phyloP scores from a whole-genome alignment of 2,797 vertebrate species.

The Lacerta bilineata region DNA sequence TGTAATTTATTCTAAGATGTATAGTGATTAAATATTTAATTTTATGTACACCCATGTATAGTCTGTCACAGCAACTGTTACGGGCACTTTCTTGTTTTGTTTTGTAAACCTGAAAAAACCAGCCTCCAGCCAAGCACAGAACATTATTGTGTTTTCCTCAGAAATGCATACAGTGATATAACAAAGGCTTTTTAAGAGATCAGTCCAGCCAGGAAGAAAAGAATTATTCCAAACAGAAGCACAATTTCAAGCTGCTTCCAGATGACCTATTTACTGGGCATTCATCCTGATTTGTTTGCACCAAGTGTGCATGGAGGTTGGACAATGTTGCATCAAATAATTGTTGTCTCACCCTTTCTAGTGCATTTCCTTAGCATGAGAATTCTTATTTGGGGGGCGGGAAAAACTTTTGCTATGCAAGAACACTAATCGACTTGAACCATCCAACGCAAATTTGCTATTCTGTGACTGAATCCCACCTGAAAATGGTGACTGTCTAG shows the following conservation, averaged over 20 bases:
- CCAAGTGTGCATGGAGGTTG: no score
- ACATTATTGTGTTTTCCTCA: not conserved
- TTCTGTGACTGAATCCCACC: no score
- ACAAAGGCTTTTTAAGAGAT: conserved; percentile 1
- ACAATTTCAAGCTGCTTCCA: not conserved
- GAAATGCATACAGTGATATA: not conserved
- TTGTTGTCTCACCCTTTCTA: no score
- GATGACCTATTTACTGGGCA: not conserved
- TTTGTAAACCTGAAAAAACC: not conserved
- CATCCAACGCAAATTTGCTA: no score
- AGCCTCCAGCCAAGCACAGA: not conserved
- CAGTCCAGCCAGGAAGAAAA: not conserved
- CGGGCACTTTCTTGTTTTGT: not conserved
- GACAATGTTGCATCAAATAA: no score
- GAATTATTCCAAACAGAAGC: not conserved
- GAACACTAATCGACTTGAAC: no score
- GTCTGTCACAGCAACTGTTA: not conserved
- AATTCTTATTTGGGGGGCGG: no score
- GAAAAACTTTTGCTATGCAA: no score
- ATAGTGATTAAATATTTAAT: not conserved
- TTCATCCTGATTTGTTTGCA: no score
- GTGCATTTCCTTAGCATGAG: no score
- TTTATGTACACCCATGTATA: not conserved
- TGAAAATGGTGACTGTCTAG: no score
- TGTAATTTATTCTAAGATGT: not conserved